Evolutionary conservation across 2,797 vertebrate species (phyloP).

Genomic region (Amblyopsis hoosieri): DNA sequence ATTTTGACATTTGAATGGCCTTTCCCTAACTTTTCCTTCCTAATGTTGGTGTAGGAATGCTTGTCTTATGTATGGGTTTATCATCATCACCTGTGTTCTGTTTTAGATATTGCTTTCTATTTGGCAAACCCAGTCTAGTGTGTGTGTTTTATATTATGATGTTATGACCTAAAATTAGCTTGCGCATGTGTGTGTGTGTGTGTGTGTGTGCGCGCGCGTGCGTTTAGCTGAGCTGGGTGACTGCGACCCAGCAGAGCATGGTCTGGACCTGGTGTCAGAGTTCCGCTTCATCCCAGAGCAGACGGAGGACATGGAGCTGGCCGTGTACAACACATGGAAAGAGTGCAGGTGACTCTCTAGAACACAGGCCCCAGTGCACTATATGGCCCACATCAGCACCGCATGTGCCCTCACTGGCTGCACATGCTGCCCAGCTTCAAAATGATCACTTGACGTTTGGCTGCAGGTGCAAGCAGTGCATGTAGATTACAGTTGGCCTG

Average conservation of each 20-base stretch:
- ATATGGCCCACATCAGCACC: background rate
- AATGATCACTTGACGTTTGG: too few relatives aligned
- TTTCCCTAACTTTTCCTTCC: too few relatives aligned
- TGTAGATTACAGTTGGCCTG: too few relatives aligned
- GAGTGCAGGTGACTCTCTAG: constrained; percentile 86
- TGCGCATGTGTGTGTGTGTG: constrained; percentile 1
- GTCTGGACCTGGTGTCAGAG: constrained; percentile 91
- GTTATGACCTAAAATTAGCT: too few relatives aligned
- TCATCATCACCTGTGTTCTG: too few relatives aligned
- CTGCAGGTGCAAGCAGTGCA: too few relatives aligned
- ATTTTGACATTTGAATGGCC: too few relatives aligned
- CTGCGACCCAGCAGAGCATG: constrained; percentile 90
- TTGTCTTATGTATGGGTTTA: too few relatives aligned
- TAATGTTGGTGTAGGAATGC: too few relatives aligned
- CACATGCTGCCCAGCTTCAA: background rate
- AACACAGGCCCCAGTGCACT: background rate
- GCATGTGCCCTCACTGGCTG: background rate
- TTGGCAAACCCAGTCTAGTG: too few relatives aligned
- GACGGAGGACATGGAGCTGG: constrained; percentile 91
- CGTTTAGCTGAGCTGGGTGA: constrained; percentile 92
- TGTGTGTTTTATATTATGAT: too few relatives aligned
- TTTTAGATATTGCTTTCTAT: too few relatives aligned
- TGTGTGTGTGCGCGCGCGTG: constrained; percentile 18
- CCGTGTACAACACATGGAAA: constrained; percentile 92
- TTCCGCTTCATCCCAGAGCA: constrained; percentile 93